Evolutionary conservation across 1,140 invertebrate genomes (phyloP), one percentile per base, ranked within the genome.

Genomic region (Drosophila ironensis): DNA sequence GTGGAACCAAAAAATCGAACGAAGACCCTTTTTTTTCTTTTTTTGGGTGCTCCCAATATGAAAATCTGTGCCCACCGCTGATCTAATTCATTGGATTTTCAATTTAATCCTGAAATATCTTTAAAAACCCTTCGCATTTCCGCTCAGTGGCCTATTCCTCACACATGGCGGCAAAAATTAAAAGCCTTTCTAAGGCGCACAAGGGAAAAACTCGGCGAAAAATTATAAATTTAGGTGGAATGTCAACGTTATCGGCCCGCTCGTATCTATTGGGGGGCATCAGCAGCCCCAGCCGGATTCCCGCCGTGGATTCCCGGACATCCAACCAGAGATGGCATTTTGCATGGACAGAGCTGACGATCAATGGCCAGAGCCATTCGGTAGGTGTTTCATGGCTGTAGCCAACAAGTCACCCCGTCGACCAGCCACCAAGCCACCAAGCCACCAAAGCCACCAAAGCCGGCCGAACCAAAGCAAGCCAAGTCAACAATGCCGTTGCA

Each of bases 201-300:
- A 72, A 76, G 80, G 67, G 74, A 86, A 86, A 78, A 80, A 68
- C 53, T 53, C 51, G 80, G 70, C 46, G 73, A 86, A 86, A 86
- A 86, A 86, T 84, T 86, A 86, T 86, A 86, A 86, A 86, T 86
- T 86, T 86, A 86, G 80, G 80, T 86, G 80, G 80, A 86, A 86
- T 86, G 80, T 86, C 80, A 86, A 75, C 80, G 80, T 86, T 86
- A 86, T 86, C 80, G 80, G 27, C 66, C 27, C 53, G 80, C 74
- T 86, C 71, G 86, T 86, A 86, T 86, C 80, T 86, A 86, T 75
- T 14, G 80, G 80, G 64, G 68, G 45, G 61, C 77, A 76, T 75
- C 80, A 64, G 59, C 60, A 37, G 40, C 67, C 47, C 25, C 28
- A 25, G 17, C 14, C n/a, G 42, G 40, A 48, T 53, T 30, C 42